Percentiles rank a stretch among this genome's conserved stretches.
Conservation (phyloP, 2,797 vertebrate genomes). For the Vultur gryphus region DNA sequence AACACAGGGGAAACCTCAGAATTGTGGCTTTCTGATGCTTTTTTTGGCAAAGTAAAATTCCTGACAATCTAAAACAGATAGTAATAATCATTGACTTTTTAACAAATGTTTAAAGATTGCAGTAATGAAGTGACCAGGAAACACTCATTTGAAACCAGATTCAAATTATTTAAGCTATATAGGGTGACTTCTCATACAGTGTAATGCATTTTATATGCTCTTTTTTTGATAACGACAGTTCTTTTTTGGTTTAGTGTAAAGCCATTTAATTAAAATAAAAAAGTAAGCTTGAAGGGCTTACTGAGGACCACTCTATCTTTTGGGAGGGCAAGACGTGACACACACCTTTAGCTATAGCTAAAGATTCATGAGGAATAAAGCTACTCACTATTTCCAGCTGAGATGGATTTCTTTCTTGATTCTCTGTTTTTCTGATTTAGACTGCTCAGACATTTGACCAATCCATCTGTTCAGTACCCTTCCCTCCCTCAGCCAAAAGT, state of each 20-base stretch:
- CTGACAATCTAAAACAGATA: not conserved
- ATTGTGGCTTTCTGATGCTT: not conserved
- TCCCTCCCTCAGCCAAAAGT: not conserved
- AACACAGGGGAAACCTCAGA: not conserved
- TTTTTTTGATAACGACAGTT: not conserved
- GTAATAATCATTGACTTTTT: not conserved
- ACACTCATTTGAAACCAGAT: not conserved
- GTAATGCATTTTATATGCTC: not conserved
- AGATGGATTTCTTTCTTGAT: not conserved
- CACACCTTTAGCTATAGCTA: not conserved
- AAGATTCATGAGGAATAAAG: not conserved
- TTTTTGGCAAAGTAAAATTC: not conserved
- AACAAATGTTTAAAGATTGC: not conserved
- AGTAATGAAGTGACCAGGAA: not conserved
- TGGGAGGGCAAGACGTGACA: not conserved
- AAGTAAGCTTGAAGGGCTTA: not conserved
- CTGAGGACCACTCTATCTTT: not conserved
- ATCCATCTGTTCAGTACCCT: not conserved
- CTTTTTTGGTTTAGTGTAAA: not conserved
- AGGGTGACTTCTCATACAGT: not conserved
- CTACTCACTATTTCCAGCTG: not conserved
- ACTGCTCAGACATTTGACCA: conserved; percentile 11
- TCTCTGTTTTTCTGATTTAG: conserved; percentile 41
- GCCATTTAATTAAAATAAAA: not conserved
- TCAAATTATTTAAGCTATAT: not conserved